Percentiles rank a stretch among this genome's conserved stretches.
Conservation (phyloP, 1,140 invertebrate genomes). For the Drosophila triauraria region DNA sequence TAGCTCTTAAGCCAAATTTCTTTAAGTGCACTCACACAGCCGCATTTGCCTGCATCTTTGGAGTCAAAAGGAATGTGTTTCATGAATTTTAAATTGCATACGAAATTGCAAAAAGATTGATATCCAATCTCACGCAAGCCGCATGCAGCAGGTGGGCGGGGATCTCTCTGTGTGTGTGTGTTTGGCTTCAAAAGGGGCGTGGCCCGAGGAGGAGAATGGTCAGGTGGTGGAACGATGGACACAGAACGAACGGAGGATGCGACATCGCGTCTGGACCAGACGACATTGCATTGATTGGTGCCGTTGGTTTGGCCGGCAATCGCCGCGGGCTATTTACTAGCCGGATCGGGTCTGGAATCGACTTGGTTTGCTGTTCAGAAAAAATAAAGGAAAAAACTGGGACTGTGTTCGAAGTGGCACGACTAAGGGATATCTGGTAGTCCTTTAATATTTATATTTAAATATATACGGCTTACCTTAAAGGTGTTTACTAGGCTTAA, state of each 20-base stretch:
- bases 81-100: constrained; percentile 84
- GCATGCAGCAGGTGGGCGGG: constrained; percentile 69
- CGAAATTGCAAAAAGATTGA: constrained; percentile 84
- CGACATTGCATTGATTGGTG: constrained; percentile 75
- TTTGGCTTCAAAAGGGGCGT: constrained; percentile 13
- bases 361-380: constrained; percentile 21
- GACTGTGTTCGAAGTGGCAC: no score
- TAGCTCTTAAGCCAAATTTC: background rate
- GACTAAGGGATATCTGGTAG: background rate
- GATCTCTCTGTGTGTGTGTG: constrained; percentile 3
- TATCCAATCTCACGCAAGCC: constrained; percentile 84
- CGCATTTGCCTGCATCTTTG: constrained; percentile 82
- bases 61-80: constrained; percentile 83
- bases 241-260: constrained; percentile 25
- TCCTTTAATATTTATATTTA: background rate
- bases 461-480: background rate
- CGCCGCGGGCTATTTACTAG: constrained; percentile 63
- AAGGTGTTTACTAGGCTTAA: background rate
- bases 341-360: constrained; percentile 26
- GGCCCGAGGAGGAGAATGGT: constrained; percentile 5
- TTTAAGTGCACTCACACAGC: constrained; percentile 10
- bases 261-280: constrained; percentile 55
- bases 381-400: background rate
- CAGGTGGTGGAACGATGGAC: constrained; percentile 18
- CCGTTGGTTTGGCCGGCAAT: constrained; percentile 59